A percentile compares a stretch with the other conserved stretches of the same genome.
These are phyloP conservation scores for Prosapia bicincta DNA, from an alignment of 2,888 invertebrate species.

Conservation along the genomic window DNA sequence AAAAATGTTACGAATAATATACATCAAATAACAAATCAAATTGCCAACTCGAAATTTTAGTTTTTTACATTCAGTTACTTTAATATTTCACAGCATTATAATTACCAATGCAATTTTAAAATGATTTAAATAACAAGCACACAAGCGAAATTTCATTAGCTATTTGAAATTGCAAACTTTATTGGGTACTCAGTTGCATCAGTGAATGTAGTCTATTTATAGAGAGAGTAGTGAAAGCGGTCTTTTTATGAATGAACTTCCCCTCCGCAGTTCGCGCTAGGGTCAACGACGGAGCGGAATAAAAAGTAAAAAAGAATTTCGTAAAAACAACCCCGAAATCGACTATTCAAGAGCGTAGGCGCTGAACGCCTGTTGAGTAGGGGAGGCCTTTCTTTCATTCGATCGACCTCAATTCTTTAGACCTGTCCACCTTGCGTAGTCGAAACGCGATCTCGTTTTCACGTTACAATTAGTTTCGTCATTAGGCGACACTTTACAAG, in stretches of 20 bases:
- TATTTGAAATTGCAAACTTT: no score
- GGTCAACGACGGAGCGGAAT: background rate
- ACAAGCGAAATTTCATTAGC: no score
- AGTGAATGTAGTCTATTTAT: background rate
- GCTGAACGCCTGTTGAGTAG: constrained; percentile 36
- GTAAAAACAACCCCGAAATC: constrained; percentile 24
- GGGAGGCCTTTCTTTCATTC: constrained; percentile 17
- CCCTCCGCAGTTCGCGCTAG: background rate
- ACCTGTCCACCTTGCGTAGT: constrained; percentile 11
- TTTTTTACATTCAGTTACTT: no score
- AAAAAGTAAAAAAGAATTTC: constrained; percentile 22
- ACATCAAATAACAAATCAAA: no score
- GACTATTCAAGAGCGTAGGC: background rate
- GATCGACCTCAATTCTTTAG: constrained; percentile 26
- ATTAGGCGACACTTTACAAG: no score
- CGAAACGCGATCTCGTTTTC: no score
- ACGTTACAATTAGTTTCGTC: no score
- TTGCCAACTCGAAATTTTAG: no score
- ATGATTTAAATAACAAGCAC: no score
- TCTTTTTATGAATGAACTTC: background rate
- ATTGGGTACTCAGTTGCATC: background rate
- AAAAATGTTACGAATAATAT: no score
- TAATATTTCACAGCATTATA: no score
- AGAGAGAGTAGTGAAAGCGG: background rate
- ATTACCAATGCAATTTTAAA: no score